Percentiles rank a stretch among this genome's conserved stretches.
Conservation (phyloP, 2,113 vertebrate species). For the Sphyrna mokarran region DNA sequence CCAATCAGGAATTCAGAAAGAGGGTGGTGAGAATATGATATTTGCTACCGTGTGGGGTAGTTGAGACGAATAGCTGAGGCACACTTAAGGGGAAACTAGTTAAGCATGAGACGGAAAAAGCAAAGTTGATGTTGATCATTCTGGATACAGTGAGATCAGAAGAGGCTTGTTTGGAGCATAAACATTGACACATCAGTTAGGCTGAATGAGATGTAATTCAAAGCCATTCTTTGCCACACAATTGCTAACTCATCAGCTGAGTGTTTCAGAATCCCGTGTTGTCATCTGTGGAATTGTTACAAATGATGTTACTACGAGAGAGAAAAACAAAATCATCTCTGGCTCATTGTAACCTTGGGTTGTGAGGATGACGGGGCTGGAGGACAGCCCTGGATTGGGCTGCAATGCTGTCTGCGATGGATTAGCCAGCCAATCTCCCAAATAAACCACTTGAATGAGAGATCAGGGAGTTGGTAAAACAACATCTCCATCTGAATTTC, state of each 20-base stretch:
- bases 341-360: background rate
- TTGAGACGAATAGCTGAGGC: background rate
- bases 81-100: background rate
- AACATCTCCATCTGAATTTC: background rate
- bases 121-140: background rate
- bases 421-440: background rate
- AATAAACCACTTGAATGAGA: background rate
- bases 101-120: background rate
- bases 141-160: background rate
- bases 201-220: background rate
- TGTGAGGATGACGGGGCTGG: background rate
- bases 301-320: background rate
- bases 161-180: background rate
- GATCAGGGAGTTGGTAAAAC: background rate
- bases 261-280: background rate
- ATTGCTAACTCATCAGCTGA: background rate
- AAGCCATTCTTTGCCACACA: background rate
- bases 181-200: background rate
- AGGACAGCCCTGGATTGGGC: background rate
- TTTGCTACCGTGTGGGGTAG: background rate
- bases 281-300: background rate
- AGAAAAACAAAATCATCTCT: background rate
- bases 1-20: background rate
- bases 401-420: background rate
- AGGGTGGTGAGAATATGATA: background rate